A percentile compares a stretch with the other conserved stretches of the same genome.
These are phyloP conservation scores for Limnephilus marmoratus DNA, from an alignment of 2,888 invertebrate species.

Conservation along the genomic window DNA sequence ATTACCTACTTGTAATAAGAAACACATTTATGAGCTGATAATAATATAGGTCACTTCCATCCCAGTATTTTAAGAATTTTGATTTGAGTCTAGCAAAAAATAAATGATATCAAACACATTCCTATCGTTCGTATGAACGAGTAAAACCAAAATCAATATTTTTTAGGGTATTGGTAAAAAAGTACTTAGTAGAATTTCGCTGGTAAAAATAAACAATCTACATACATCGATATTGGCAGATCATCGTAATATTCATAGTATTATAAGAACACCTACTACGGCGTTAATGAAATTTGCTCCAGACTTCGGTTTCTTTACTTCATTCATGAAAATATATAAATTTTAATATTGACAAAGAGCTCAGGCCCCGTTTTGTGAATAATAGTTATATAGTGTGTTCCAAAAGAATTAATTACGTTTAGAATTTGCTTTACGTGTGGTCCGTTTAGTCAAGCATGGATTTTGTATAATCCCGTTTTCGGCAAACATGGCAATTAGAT, in stretches of 20 bases:
- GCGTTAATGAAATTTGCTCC: constrained; percentile 15
- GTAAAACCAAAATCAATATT: no score
- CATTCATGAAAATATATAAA: constrained; percentile 45
- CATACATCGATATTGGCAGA: not conserved
- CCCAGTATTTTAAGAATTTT: no score
- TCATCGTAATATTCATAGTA: not conserved
- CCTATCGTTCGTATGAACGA: no score
- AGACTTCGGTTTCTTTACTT: constrained; percentile 40
- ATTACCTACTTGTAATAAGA: no score
- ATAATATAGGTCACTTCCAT: no score
- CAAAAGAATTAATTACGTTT: not conserved
- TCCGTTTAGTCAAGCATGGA: constrained; percentile 54
- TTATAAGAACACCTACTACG: not conserved
- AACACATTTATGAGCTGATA: no score
- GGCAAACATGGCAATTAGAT: constrained; percentile 48
- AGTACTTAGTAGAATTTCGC: no score
- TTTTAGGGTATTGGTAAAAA: no score
- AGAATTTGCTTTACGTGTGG: constrained; percentile 47
- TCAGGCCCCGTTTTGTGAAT: constrained; percentile 5
- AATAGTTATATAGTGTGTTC: not conserved
- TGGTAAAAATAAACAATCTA: no score
- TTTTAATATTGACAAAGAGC: constrained; percentile 42
- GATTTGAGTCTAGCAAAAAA: no score
- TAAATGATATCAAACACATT: no score
- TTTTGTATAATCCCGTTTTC: constrained; percentile 44